A percentile compares a stretch with the other conserved stretches of the same genome.
These are phyloP conservation scores for Oceanodroma leucorhoa DNA, from an alignment of 2,797 vertebrate species.

Conservation along the genomic window DNA sequence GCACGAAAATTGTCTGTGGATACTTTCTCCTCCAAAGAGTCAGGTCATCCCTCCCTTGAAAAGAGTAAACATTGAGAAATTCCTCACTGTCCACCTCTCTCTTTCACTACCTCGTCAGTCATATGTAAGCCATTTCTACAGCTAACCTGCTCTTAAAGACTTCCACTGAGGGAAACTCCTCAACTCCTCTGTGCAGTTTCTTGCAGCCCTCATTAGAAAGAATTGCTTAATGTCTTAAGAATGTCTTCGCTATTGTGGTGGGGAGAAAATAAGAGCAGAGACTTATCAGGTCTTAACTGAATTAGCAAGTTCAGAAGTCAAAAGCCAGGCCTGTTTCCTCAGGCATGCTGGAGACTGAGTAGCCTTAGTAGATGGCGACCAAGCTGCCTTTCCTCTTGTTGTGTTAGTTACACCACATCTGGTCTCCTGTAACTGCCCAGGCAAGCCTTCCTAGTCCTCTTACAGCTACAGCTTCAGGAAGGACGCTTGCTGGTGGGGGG, in stretches of 20 bases:
- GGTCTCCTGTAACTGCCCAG: background rate
- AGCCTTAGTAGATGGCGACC: background rate
- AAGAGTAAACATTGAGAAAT: background rate
- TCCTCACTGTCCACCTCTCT: background rate
- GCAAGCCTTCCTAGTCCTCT: background rate
- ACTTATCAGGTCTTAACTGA: background rate
- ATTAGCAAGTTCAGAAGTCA: background rate
- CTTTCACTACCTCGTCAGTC: background rate
- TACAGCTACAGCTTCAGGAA: background rate
- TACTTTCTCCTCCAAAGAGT: background rate
- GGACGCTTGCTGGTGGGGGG: background rate
- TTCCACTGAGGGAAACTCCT: background rate
- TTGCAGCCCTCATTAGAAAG: background rate
- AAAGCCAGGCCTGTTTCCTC: background rate
- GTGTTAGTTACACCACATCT: background rate
- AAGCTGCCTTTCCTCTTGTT: background rate
- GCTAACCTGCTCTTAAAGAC: background rate
- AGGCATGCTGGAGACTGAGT: background rate
- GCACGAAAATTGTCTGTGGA: background rate
- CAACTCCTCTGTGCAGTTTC: background rate
- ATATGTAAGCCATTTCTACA: background rate
- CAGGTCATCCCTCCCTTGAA: background rate
- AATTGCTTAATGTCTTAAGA: background rate
- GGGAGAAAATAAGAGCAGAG: background rate
- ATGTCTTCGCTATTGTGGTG: background rate